Base-by-base conservation (phyloP, 2,113 vertebrate species). In the Hippocampus barbouri region DNA sequence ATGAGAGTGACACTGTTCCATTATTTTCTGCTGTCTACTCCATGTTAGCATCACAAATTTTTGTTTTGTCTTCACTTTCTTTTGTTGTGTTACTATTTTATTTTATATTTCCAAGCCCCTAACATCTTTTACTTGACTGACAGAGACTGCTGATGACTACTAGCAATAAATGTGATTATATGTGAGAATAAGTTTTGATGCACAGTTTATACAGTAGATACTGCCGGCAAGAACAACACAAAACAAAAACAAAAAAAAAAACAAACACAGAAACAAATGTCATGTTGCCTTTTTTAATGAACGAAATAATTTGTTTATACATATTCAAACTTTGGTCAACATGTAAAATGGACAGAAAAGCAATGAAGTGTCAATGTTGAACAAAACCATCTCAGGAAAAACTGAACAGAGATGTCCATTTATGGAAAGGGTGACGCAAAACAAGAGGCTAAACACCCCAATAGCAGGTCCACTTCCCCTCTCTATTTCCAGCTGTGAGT, bases 211-310 rank as follows among this genome's bases (percentile, higher is more conserved):
- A 27, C 12, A 25, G 54, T 56, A 25, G 34, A 49, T 8, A 30
- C 41, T 59, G 34, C 54, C 34, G 0, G 1, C 3, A 53, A 10
- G 11, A 53, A 65, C 4, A 51, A 68, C 61, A 34, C 30, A 54
- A 56, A 59, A 8, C 10, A 25, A 25, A 25, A 41, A 65, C 38
- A 72, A 41, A 40, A 30, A 75, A 27, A 27, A 2, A 41, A 65
- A 41, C 70, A 41, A 40, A 38, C 73, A 57, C 56, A 73, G 15
- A 71, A 59, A 71, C n/a, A 45, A 34, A 60, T 0, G 5, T 72
- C 73, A 75, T 79, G 66, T 82, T 85, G 59, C 47, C 38, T 80
- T 86, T 83, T 85, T 88, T 83, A 82, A 86, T 86, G 74, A 87
- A 81, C 78, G 78, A 79, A 83, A 86, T 83, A 74, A 4, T 18